A percentile compares a stretch with the other conserved stretches of the same genome.
Conservation (phyloP, 2,113 vertebrate species). For the Crotalus tigris region DNA sequence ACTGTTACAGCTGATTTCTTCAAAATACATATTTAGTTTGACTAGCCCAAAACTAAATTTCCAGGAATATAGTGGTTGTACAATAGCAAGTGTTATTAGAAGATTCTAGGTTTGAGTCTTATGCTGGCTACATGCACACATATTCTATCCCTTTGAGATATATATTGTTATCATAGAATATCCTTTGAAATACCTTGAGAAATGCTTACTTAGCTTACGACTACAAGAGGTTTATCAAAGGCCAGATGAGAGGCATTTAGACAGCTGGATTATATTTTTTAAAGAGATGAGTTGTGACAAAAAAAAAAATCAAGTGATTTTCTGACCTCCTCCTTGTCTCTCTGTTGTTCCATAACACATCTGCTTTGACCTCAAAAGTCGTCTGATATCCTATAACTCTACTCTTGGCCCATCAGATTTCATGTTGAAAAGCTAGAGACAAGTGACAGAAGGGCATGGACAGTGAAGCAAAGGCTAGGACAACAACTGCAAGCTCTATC, state of each 20-base stretch:
- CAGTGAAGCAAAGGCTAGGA: slow-evolving; percentile 51
- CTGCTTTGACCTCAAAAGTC: slow-evolving; percentile 35
- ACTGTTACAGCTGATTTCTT: background rate
- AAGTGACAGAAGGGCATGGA: slow-evolving; percentile 63
- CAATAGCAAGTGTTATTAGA: background rate
- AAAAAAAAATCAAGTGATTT: background rate
- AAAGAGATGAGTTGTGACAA: background rate
- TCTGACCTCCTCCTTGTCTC: background rate
- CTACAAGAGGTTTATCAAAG: background rate
- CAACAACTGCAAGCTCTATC: slow-evolving; percentile 65
- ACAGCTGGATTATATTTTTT: background rate
- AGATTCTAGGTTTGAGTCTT: background rate
- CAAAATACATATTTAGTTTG: background rate
- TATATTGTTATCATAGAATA: no score
- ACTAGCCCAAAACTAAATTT: background rate
- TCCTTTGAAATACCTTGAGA: background rate
- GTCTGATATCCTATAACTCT: slow-evolving; percentile 53
- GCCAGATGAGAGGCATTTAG: background rate
- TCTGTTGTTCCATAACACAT: slow-evolving; percentile 6
- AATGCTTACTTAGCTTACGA: slow-evolving; percentile 29
- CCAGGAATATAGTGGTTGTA: background rate
- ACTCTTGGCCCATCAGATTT: slow-evolving; percentile 45
- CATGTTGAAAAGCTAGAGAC: slow-evolving; percentile 56
- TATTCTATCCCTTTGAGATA: background rate
- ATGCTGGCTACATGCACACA: background rate